Conservation (phyloP, 1,140 invertebrate genomes). For the Eupeodes corollae region DNA sequence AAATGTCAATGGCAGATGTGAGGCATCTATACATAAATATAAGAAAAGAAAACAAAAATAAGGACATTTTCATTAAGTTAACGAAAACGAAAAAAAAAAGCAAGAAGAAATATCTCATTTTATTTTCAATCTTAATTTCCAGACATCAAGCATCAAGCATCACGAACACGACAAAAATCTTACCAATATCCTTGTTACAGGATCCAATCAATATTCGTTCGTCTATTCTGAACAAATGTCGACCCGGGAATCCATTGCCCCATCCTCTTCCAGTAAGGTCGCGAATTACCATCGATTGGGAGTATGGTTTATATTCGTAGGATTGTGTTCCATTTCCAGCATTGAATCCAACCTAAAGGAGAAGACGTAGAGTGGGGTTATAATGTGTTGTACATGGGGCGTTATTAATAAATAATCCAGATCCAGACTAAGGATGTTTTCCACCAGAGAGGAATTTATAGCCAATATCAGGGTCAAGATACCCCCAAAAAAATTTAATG, state of each 20-base stretch:
- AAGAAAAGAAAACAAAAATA: not conserved
- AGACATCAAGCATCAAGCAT: not conserved
- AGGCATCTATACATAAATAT: conserved; percentile 51
- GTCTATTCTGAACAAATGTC: conserved; percentile 89
- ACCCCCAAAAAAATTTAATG: too few species aligned
- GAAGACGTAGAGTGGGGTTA: conserved; percentile 4
- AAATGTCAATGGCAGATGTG: conserved; percentile 69
- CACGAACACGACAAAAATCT: not conserved
- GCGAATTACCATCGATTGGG: conserved; percentile 70
- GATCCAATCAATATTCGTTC: conserved; percentile 86
- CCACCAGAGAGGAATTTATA: too few species aligned
- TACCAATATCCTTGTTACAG: conserved; percentile 81
- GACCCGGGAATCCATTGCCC: conserved; percentile 75
- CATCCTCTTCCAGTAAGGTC: conserved; percentile 73
- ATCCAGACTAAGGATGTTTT: too few species aligned
- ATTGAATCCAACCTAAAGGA: conserved; percentile 79
- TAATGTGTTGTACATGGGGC: too few species aligned
- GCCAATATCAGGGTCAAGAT: too few species aligned
- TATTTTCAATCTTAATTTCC: not conserved
- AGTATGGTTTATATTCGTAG: conserved; percentile 84
- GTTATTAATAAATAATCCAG: too few species aligned
- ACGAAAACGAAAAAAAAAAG: not conserved
- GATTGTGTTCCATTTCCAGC: conserved; percentile 85
- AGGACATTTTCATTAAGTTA: conserved; percentile 1
- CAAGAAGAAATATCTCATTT: conserved; percentile 1